Conservation (phyloP, 2,797 vertebrate species). For the Pelodytes ibericus region DNA sequence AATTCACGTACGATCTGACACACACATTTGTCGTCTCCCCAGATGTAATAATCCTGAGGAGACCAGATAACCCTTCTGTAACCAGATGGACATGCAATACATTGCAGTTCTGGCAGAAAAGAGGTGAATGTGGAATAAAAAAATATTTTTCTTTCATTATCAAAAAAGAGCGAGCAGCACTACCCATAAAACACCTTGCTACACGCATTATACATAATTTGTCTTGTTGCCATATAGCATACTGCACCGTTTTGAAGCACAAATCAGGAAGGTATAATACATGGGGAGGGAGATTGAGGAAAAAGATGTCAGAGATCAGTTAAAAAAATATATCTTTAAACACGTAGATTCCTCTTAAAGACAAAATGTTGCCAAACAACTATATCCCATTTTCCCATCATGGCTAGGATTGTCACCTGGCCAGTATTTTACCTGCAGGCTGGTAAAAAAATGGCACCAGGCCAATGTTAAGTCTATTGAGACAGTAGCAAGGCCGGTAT, state of each 20-base stretch:
- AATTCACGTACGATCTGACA: slow-evolving; percentile 35
- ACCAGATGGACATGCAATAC: slow-evolving; percentile 10
- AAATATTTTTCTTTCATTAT: not conserved
- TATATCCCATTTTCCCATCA: not conserved
- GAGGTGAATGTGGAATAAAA: slow-evolving; percentile 2
- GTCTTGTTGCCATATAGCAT: not conserved
- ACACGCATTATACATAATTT: slow-evolving; percentile 6
- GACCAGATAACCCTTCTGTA: slow-evolving; percentile 22
- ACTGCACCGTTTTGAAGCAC: not conserved
- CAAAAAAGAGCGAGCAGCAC: no score
- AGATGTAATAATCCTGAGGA: slow-evolving; percentile 24
- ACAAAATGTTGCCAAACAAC: not conserved
- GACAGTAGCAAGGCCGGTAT: no score
- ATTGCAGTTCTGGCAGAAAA: slow-evolving; percentile 23
- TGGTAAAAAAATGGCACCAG: no score
- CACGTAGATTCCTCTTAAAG: not conserved
- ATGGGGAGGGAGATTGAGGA: not conserved
- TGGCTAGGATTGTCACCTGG: no score
- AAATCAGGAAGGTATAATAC: not conserved
- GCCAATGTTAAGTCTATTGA: no score
- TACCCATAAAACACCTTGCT: not conserved
- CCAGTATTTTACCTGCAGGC: no score
- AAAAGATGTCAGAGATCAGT: not conserved
- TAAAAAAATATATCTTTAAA: not conserved
- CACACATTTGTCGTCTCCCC: slow-evolving; percentile 43